Percentiles rank a stretch among this genome's conserved stretches.
Conservation (phyloP, 2,888 invertebrate genomes). For the Desoria tigrina region DNA sequence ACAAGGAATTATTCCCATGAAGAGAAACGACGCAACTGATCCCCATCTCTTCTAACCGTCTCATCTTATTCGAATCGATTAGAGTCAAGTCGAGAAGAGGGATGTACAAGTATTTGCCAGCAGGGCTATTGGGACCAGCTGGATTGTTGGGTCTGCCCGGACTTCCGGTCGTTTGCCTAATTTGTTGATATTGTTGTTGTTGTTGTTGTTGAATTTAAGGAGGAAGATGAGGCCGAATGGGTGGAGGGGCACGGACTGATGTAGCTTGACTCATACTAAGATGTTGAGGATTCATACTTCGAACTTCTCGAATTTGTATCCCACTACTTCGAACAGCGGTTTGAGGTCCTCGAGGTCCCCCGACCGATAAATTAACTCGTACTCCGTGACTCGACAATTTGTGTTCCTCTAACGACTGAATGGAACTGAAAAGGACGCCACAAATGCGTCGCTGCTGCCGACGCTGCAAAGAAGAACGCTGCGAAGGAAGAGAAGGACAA, state of each 20-base stretch:
- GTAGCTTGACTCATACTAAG: not conserved
- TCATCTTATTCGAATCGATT: slow-evolving; percentile 38
- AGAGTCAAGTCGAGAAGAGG: slow-evolving; percentile 46
- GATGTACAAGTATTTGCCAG: slow-evolving; percentile 26
- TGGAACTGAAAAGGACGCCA: slow-evolving; percentile 20
- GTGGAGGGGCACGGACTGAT: not conserved
- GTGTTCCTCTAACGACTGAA: slow-evolving; percentile 41
- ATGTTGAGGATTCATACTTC: slow-evolving; percentile 2
- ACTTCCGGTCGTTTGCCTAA: not conserved
- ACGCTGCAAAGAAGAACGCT: no score
- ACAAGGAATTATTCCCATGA: slow-evolving; percentile 30
- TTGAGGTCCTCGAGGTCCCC: not conserved
- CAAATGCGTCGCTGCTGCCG: slow-evolving; percentile 11
- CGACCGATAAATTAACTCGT: no score
- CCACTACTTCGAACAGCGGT: slow-evolving; percentile 1
- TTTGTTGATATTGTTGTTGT: not conserved
- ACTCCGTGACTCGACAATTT: slow-evolving; percentile 28
- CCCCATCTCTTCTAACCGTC: slow-evolving; percentile 44
- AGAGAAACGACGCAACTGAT: slow-evolving; percentile 45
- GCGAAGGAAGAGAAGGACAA: no score
- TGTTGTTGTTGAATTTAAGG: no score
- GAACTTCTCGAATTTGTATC: not conserved
- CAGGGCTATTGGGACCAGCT: not conserved
- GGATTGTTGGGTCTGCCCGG: not conserved
- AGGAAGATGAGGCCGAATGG: not conserved